A percentile compares a stretch with the other conserved stretches of the same genome.
Evolutionary conservation across 2,888 invertebrate genomes (phyloP).

Genomic region (Cantharis rustica): DNA sequence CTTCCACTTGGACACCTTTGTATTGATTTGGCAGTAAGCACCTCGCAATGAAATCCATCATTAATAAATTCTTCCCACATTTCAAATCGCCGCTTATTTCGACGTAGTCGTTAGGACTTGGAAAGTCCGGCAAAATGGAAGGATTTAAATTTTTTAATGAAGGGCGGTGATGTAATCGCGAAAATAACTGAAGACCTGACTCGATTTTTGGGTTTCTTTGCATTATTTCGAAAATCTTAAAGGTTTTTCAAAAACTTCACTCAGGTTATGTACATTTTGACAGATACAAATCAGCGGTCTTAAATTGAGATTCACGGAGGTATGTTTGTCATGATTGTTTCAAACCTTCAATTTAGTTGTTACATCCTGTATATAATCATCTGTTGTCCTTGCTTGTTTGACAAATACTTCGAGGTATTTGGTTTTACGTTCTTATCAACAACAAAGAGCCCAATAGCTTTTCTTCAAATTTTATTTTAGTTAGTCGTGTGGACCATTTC

Average conservation of each 20-base stretch:
- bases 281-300: background rate
- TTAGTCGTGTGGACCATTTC: background rate
- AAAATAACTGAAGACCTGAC: slow-evolving; percentile 36
- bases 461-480: background rate
- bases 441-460: background rate
- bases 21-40: slow-evolving; percentile 54
- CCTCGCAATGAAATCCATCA: slow-evolving; percentile 57
- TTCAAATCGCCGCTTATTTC: slow-evolving; percentile 58
- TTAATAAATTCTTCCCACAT: slow-evolving; percentile 57
- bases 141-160: slow-evolving; percentile 31
- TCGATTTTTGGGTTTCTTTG: slow-evolving; percentile 30
- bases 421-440: background rate
- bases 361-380: background rate
- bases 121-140: slow-evolving; percentile 37
- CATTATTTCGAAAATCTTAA: background rate
- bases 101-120: slow-evolving; percentile 52
- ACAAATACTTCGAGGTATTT: too few species aligned
- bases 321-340: too few species aligned
- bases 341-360: background rate
- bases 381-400: too few species aligned
- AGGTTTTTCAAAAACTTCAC: background rate
- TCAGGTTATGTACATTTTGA: background rate
- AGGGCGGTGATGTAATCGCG: slow-evolving; percentile 31
- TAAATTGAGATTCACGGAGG: background rate
- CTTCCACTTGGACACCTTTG: slow-evolving; percentile 47